Evolutionary conservation across 2,113 vertebrate genomes (phyloP).

Genomic region (Pleuronectes platessa): DNA sequence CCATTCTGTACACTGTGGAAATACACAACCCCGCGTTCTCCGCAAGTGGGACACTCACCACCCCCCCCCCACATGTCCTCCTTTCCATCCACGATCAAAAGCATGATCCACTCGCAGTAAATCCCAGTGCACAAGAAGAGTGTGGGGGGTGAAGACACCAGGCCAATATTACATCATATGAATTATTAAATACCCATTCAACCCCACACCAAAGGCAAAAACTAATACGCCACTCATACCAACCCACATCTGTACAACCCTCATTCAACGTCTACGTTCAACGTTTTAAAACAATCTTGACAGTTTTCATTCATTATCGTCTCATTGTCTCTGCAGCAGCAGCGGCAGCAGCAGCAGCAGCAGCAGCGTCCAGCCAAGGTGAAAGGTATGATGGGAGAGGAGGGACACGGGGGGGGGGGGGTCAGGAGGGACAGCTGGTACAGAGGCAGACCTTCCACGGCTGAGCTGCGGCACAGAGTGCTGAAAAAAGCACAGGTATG

Average conservation of each 20-base stretch:
- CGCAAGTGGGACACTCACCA: constrained; percentile 22
- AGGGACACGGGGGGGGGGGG: constrained; percentile 10
- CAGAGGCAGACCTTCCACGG: constrained; percentile 41
- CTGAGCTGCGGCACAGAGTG: constrained; percentile 53
- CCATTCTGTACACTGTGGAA: constrained; percentile 92
- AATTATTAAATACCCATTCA: constrained; percentile 79
- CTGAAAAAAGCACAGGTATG: constrained; percentile 65
- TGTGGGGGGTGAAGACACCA: constrained; percentile 53
- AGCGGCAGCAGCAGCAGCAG: constrained; percentile 60
- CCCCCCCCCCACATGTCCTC: constrained; percentile 4
- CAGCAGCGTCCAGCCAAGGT: constrained; percentile 54
- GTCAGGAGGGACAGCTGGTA: constrained; percentile 46
- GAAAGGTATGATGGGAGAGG: constrained; percentile 35
- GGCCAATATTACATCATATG: constrained; percentile 70
- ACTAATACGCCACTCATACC: constrained; percentile 68
- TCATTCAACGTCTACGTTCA: constrained; percentile 52
- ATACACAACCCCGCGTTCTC: constrained; percentile 76
- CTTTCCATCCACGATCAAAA: constrained; percentile 62
- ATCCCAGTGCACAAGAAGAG: constrained; percentile 61
- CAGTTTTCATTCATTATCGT: constrained; percentile 72
- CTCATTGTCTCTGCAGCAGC: constrained; percentile 67
- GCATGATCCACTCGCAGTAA: constrained; percentile 52
- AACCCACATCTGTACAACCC: constrained; percentile 74
- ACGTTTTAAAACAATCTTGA: constrained; percentile 66
- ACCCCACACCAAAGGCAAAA: constrained; percentile 73